phyloP scores from a whole-genome alignment of 1,140 invertebrate species.

The Amyelois transitella region DNA sequence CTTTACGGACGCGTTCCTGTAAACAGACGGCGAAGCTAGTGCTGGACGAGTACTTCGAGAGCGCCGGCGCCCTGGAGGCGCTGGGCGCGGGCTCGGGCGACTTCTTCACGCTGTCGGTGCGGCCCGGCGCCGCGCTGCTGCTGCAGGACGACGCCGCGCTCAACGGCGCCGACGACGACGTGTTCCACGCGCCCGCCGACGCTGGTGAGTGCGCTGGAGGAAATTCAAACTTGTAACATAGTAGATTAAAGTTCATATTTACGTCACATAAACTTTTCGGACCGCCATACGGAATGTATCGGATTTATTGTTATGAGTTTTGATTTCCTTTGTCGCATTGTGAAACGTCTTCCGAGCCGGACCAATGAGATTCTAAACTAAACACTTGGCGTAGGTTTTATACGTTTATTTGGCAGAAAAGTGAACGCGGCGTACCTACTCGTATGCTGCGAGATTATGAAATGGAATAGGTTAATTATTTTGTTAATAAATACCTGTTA shows the following conservation, averaged over 20 bases:
- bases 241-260: no score
- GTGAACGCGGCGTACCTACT: no score
- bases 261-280: no score
- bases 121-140: constrained; percentile 59
- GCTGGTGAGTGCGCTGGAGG: constrained; percentile 11
- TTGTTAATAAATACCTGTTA: no score
- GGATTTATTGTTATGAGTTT: background rate
- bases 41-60: constrained; percentile 87
- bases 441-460: no score
- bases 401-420: no score
- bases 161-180: constrained; percentile 59
- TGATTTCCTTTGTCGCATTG: no score
- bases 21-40: constrained; percentile 88
- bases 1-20: constrained; percentile 2
- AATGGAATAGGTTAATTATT: no score
- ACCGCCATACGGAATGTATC: background rate
- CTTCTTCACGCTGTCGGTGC: constrained; percentile 69
- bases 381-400: no score
- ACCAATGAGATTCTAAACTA: no score
- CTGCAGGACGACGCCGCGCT: constrained; percentile 54
- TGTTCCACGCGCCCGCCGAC: constrained; percentile 33
- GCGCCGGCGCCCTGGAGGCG: constrained; percentile 56
- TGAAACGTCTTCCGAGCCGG: background rate
- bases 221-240: no score
- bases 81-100: constrained; percentile 65